These are phyloP conservation scores for Nowickia ferox DNA, from an alignment of 2,888 invertebrate species.

Conservation along the genomic window DNA sequence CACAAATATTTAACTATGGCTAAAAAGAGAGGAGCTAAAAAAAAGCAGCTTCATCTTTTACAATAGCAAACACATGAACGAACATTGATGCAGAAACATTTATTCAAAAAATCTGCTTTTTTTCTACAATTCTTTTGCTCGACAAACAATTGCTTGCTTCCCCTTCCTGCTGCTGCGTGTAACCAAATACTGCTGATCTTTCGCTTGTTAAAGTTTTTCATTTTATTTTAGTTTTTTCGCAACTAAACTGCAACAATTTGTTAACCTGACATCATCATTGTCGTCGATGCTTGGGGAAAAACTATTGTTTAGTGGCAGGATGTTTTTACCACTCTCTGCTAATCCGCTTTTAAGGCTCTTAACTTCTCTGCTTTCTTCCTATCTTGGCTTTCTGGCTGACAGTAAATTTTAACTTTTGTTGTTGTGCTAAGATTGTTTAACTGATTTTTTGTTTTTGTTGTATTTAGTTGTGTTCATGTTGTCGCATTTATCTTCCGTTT, in stretches of 20 bases:
- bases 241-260: slow-evolving; percentile 76
- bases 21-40: background rate
- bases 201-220: slow-evolving; percentile 46
- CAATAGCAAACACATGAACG: slow-evolving; percentile 49
- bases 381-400: slow-evolving; percentile 11
- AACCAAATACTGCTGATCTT: slow-evolving; percentile 64
- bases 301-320: slow-evolving; percentile 59
- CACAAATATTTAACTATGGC: slow-evolving; percentile 71
- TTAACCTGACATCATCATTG: slow-evolving; percentile 75
- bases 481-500: slow-evolving; percentile 20
- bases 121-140: background rate
- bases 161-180: slow-evolving; percentile 42
- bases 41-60: slow-evolving; percentile 70
- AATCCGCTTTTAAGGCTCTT: slow-evolving; percentile 42
- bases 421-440: slow-evolving; percentile 36
- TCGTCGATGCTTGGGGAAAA: slow-evolving; percentile 44
- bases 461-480: slow-evolving; percentile 8
- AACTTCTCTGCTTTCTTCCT: slow-evolving; percentile 41
- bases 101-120: background rate
- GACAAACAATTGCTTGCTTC: slow-evolving; percentile 61
- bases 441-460: background rate
- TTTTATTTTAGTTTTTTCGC: slow-evolving; percentile 25
- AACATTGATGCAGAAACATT: slow-evolving; percentile 38
- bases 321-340: slow-evolving; percentile 56
- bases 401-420: slow-evolving; percentile 45